Conservation (phyloP, 2,113 vertebrate genomes). For the Felis chaus region DNA sequence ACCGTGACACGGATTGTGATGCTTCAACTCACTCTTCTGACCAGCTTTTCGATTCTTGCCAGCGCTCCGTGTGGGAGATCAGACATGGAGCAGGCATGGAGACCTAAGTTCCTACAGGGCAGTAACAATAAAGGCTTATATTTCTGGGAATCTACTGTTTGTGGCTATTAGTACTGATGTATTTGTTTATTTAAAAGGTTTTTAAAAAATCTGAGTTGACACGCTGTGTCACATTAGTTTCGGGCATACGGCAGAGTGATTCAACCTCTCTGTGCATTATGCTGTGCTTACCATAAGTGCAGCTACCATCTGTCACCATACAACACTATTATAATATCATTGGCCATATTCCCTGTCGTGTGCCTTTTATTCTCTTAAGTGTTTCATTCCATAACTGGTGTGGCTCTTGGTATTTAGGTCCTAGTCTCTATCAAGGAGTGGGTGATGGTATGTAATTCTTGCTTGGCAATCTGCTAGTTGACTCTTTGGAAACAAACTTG, state of each 20-base stretch:
- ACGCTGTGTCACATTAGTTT: not conserved
- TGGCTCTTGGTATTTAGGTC: not conserved
- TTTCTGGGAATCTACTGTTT: not conserved
- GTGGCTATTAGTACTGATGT: not conserved
- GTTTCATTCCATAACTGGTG: not conserved
- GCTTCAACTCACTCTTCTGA: not conserved
- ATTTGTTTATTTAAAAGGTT: not conserved
- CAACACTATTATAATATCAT: not conserved
- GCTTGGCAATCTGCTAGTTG: not conserved
- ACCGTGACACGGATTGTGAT: fast-evolving
- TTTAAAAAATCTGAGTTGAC: not conserved
- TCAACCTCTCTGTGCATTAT: not conserved
- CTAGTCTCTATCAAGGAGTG: not conserved
- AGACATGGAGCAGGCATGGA: not conserved
- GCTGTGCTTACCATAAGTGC: no score
- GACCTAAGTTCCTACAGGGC: not conserved
- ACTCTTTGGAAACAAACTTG: not conserved
- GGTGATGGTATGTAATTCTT: not conserved
- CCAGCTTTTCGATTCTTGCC: not conserved
- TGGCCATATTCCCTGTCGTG: not conserved
- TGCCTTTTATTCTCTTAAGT: not conserved
- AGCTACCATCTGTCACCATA: not conserved
- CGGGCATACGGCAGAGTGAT: not conserved
- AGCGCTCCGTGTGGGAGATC: not conserved
- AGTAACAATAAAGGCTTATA: not conserved